Evolutionary conservation across 1,140 invertebrate species (phyloP).

Genomic region (Anoplophora glabripennis): DNA sequence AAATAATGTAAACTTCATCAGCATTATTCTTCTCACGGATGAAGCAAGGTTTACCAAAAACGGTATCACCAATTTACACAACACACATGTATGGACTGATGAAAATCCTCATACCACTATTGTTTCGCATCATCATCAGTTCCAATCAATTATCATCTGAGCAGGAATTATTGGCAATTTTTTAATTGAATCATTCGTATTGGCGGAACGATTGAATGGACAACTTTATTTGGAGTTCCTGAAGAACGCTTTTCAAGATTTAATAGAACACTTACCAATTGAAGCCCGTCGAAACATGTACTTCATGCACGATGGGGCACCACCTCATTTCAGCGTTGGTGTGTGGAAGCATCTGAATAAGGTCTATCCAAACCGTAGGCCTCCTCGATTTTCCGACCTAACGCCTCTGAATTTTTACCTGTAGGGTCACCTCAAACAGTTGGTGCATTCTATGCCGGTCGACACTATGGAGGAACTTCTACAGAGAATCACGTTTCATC

Average conservation of each 20-base stretch:
- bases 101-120: slow-evolving; percentile 12
- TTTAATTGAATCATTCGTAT: slow-evolving; percentile 11
- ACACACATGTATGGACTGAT: slow-evolving; percentile 20
- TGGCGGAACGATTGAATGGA: background rate
- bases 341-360: slow-evolving; percentile 25
- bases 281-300: slow-evolving; percentile 1
- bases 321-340: slow-evolving; percentile 11
- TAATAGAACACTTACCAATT: background rate
- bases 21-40: too few relatives aligned
- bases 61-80: slow-evolving; percentile 40
- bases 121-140: slow-evolving; percentile 7
- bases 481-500: too few relatives aligned
- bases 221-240: slow-evolving; percentile 1
- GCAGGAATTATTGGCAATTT: slow-evolving; percentile 7
- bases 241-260: background rate
- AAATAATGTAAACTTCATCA: too few relatives aligned
- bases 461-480: too few relatives aligned
- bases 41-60: slow-evolving; percentile 1
- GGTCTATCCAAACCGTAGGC: slow-evolving; percentile 26
- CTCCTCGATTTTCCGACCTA: slow-evolving; percentile 30
- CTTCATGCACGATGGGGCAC: slow-evolving; percentile 17
- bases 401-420: slow-evolving; percentile 25
- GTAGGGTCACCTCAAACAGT: too few relatives aligned
- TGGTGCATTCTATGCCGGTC: too few relatives aligned
- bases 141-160: slow-evolving; percentile 10